A percentile compares a stretch with the other conserved stretches of the same genome.
Evolutionary conservation across 2,113 vertebrate genomes (phyloP).

Genomic region (Anoplopoma fimbria): DNA sequence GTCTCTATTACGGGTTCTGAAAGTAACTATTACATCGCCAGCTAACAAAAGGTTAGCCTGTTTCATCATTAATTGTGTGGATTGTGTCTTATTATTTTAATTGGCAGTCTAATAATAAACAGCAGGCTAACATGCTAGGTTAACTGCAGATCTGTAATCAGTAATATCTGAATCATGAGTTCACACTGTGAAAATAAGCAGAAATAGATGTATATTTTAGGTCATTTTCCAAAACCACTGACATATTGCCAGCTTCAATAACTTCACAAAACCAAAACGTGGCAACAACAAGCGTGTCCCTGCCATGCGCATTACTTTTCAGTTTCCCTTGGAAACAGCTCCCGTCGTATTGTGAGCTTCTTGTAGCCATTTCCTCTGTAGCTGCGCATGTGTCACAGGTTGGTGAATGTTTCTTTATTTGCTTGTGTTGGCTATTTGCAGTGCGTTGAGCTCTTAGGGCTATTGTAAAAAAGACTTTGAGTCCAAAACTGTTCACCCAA

Average conservation of each 20-base stretch:
- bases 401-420: too few species aligned
- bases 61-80: too few species aligned
- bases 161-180: background rate
- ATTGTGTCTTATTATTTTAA: background rate
- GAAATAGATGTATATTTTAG: background rate
- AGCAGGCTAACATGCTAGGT: background rate
- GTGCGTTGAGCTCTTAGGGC: too few species aligned
- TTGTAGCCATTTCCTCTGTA: background rate
- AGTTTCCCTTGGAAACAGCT: background rate
- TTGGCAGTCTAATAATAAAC: background rate
- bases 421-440: too few species aligned
- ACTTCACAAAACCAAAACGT: too few species aligned
- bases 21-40: too few species aligned
- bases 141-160: background rate
- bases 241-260: too few species aligned
- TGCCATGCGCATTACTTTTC: too few species aligned
- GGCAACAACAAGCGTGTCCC: background rate
- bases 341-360: background rate
- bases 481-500: background rate
- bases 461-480: background rate
- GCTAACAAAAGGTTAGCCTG: too few species aligned
- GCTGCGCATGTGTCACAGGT: too few species aligned
- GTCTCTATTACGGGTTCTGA: too few species aligned
- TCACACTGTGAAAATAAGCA: background rate
- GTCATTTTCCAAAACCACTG: background rate